These are phyloP conservation scores for Caenorhabditis latens DNA, from an alignment of 1,140 invertebrate genomes.

Conservation along the genomic window DNA sequence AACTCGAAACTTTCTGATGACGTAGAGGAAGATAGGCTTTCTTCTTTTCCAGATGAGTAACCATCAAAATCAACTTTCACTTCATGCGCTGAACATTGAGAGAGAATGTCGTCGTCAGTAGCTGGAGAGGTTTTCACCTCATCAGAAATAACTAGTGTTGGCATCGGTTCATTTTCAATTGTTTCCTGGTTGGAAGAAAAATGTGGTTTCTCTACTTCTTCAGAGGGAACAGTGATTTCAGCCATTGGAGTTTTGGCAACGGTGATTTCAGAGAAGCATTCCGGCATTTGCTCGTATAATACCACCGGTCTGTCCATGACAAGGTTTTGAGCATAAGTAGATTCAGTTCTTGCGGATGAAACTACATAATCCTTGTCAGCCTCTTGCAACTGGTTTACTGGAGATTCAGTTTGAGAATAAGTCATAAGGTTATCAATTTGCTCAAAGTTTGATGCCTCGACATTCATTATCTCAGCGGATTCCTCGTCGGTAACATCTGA, in stretches of 20 bases:
- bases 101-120: conserved; percentile 11
- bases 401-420: no score
- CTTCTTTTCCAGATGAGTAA: conserved; percentile 45
- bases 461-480: no score
- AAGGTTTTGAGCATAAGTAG: not conserved
- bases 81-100: conserved; percentile 22
- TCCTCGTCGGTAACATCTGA: no score
- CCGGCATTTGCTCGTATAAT: not conserved
- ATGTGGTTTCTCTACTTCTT: not conserved
- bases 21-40: conserved; percentile 28
- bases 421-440: no score
- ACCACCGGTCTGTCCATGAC: not conserved
- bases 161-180: not conserved
- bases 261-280: not conserved
- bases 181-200: not conserved
- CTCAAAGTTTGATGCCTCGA: no score
- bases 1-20: conserved; percentile 55
- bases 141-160: conserved; percentile 18
- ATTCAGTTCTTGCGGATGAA: not conserved
- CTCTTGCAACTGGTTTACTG: no score
- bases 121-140: not conserved
- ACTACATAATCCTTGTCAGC: no score
- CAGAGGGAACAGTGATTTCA: not conserved
- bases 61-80: conserved; percentile 41
- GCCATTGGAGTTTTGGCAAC: not conserved